Evolutionary conservation across 2,888 invertebrate species (phyloP), one percentile per base, ranked within the genome.

Genomic region (Hypercompe scribonia): DNA sequence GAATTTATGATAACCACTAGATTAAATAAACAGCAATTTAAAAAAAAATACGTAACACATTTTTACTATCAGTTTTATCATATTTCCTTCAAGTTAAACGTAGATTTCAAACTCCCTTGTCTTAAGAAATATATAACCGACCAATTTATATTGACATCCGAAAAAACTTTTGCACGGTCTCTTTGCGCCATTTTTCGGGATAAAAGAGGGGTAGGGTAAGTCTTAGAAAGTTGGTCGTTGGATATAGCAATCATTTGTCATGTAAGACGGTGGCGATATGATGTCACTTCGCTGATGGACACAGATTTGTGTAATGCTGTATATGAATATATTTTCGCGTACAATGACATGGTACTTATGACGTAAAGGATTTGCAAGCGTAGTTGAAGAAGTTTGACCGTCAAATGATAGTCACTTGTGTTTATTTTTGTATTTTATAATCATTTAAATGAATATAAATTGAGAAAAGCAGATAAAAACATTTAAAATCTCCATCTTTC

Each of bases 201-300:
- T 65, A 65, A 72, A 80, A 67, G 73, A 71, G 79, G 74, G 80
- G 75, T 71, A 61, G 65, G 74, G 82, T 42, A 79, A 90, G 72
- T 88, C 91, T 81, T 18, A n/a, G 61, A 81, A 84, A 10, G 69
- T 73, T 89, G 92, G 93, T 31, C 18, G 31, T 83, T 72, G 70
- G 68, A 81, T 87, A 83, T 85, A 84, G 84, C 86, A 82, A 90
- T 93, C 92, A 93, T 95, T 95, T 93, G 93, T 95, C 94, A 92
- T 90, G 94, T 94, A 94, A 92, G 94, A 95, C 94, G 87, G 78
- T 80, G 78, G 90, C 83, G 95, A 95, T 94, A 94, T 82, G 83
- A 81, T 87, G 91, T 92, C 93, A 90, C 84, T 84, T 80, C 81
- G 71, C 83, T 92, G 94, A 94, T 92, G 94, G 94, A 91, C 93